phyloP scores from a whole-genome alignment of 2,888 invertebrate species.

The Eulithis prunata region DNA sequence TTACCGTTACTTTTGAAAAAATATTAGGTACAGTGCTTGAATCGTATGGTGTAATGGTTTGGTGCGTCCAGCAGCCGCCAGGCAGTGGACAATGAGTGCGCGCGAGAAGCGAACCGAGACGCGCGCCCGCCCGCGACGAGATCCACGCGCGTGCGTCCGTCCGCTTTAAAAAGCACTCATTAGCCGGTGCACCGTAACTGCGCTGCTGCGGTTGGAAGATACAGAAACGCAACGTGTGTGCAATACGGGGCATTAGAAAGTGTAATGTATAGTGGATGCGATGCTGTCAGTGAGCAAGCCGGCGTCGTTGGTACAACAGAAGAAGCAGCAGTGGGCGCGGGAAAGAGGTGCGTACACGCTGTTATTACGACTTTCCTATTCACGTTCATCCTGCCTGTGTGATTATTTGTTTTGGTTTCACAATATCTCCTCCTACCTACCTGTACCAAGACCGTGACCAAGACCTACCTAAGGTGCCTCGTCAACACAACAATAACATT shows the following conservation, averaged over 20 bases:
- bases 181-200: slow-evolving; percentile 79
- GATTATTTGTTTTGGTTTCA: slow-evolving; percentile 16
- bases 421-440: not conserved
- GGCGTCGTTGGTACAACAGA: slow-evolving; percentile 91
- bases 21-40: slow-evolving; percentile 50
- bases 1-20: slow-evolving; percentile 52
- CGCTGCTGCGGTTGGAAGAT: slow-evolving; percentile 66
- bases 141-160: slow-evolving; percentile 71
- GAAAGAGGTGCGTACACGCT: slow-evolving; percentile 90
- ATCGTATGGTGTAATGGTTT: slow-evolving; percentile 51
- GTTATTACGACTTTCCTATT: slow-evolving; percentile 34
- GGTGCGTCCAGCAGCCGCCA: slow-evolving; percentile 58
- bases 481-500: too few relatives aligned
- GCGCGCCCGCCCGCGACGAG: slow-evolving; percentile 55
- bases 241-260: slow-evolving; percentile 80
- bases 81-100: slow-evolving; percentile 75
- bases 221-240: slow-evolving; percentile 73
- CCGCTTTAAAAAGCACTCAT: slow-evolving; percentile 72
- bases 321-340: slow-evolving; percentile 96
- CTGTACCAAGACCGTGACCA: too few relatives aligned
- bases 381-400: slow-evolving; percentile 29
- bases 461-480: too few relatives aligned
- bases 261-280: slow-evolving; percentile 78
- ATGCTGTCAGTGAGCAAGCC: slow-evolving; percentile 82
- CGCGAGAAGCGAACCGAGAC: slow-evolving; percentile 76